Percentiles rank a stretch among this genome's conserved stretches.
These are phyloP conservation scores for Endomychus coccineus DNA, from an alignment of 2,888 invertebrate genomes.

Conservation along the genomic window DNA sequence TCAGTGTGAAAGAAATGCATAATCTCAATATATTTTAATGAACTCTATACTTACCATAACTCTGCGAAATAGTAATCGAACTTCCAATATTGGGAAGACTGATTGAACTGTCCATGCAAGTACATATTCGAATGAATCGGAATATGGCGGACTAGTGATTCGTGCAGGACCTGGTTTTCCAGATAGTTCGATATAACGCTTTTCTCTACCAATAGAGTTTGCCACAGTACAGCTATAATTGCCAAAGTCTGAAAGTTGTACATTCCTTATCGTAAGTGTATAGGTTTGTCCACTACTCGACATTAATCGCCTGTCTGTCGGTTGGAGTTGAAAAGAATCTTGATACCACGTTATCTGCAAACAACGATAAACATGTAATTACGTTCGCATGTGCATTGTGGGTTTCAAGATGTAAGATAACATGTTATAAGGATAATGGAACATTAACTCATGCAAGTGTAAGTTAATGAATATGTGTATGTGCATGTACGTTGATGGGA, in stretches of 20 bases:
- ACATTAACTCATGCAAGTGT: no score
- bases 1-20: no score
- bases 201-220: constrained; percentile 43
- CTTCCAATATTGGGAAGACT: constrained; percentile 57
- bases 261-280: constrained; percentile 51
- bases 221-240: constrained; percentile 47
- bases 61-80: constrained; percentile 55
- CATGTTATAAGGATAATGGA: no score
- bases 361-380: no score
- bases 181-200: constrained; percentile 53
- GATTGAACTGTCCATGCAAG: constrained; percentile 61
- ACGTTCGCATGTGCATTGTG: no score
- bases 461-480: no score
- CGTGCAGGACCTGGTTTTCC: constrained; percentile 59
- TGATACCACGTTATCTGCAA: constrained; percentile 58
- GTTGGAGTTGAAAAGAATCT: constrained; percentile 54
- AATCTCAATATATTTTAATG: no score
- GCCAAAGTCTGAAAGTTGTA: constrained; percentile 56
- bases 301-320: constrained; percentile 56
- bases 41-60: constrained; percentile 50
- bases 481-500: no score
- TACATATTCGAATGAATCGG: constrained; percentile 55
- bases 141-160: constrained; percentile 54
- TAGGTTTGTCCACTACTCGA: constrained; percentile 52
- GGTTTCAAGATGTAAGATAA: no score